Evolutionary conservation across 2,797 vertebrate genomes (phyloP).

Genomic region (Sylvilagus floridanus): DNA sequence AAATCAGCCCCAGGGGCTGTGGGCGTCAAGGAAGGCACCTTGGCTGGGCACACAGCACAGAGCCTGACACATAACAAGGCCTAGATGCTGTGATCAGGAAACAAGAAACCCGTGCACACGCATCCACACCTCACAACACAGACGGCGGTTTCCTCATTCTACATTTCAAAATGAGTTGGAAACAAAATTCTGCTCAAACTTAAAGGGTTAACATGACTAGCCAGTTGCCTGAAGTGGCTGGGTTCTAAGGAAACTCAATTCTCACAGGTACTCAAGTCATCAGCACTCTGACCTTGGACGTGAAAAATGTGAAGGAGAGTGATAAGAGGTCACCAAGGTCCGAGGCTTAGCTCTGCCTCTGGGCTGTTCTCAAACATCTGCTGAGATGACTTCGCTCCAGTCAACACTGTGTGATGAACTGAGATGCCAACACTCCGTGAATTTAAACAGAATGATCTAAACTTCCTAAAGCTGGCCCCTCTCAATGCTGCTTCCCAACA

Average conservation of each 20-base stretch:
- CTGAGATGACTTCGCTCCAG: not conserved
- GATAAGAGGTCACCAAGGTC: no score
- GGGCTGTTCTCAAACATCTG: not conserved
- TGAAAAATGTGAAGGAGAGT: not conserved
- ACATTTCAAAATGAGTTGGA: not conserved
- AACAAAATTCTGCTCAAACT: not conserved
- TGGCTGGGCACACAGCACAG: not conserved
- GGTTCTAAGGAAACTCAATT: not conserved
- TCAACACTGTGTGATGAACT: not conserved
- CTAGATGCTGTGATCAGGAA: not conserved
- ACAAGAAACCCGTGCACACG: not conserved
- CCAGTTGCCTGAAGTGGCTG: not conserved
- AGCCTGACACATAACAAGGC: not conserved
- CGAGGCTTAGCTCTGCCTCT: not conserved
- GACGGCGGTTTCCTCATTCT: not conserved
- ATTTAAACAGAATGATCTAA: slow-evolving; percentile 11
- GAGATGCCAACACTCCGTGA: not conserved
- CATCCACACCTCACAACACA: not conserved
- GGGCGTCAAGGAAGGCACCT: not conserved
- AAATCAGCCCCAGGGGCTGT: not conserved
- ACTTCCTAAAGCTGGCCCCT: not conserved
- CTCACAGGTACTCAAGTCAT: not conserved
- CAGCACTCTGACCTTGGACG: not conserved
- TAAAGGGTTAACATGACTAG: slow-evolving; percentile 11
- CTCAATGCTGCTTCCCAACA: not conserved